These are phyloP conservation scores for Tetrax tetrax DNA, from an alignment of 2,113 vertebrate genomes.

Conservation along the genomic window DNA sequence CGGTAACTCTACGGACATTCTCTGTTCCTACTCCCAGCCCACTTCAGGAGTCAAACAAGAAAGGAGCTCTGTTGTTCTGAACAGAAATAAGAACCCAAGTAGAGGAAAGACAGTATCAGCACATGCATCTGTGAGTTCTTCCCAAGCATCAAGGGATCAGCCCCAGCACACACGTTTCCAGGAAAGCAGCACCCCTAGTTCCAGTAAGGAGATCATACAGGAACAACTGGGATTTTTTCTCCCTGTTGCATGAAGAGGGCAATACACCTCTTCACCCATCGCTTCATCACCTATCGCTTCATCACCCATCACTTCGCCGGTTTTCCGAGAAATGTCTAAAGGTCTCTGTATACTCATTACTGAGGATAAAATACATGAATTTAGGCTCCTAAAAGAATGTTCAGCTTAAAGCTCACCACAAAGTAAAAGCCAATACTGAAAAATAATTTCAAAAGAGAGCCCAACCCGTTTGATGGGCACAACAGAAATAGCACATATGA, in stretches of 20 bases:
- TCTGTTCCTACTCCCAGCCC: background rate
- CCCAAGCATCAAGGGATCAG: too few species aligned
- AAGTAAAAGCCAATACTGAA: background rate
- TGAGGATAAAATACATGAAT: background rate
- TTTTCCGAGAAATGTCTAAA: background rate
- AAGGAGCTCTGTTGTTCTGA: background rate
- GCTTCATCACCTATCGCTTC: background rate
- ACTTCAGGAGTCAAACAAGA: background rate
- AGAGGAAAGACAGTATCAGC: background rate
- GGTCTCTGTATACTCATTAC: background rate
- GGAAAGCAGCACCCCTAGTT: background rate
- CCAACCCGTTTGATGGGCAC: background rate
- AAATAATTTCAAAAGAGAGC: background rate
- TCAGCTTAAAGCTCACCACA: background rate
- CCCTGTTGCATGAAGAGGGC: background rate
- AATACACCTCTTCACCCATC: background rate
- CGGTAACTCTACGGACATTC: fast-evolving
- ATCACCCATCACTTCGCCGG: background rate
- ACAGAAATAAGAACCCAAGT: background rate
- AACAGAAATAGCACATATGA: background rate
- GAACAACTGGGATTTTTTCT: background rate
- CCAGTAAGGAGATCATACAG: fast-evolving
- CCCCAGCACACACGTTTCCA: background rate
- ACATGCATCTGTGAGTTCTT: background rate
- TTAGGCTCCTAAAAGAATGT: background rate